phyloP scores from a whole-genome alignment of 2,797 vertebrate species.

The Arnoldichthys spilopterus region DNA sequence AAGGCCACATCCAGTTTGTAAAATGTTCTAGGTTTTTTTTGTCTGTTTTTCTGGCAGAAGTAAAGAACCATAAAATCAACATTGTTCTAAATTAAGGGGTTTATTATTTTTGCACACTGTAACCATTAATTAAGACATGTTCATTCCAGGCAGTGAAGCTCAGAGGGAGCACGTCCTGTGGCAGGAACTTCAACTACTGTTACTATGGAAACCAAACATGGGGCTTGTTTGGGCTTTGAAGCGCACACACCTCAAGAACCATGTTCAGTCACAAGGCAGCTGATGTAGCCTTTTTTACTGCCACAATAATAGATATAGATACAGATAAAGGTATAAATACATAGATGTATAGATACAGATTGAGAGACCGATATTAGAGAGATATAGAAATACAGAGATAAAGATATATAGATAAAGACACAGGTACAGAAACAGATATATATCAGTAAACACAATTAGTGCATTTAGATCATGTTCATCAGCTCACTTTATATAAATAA shows the following conservation, averaged over 20 bases:
- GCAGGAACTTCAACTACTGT: slow-evolving; percentile 60
- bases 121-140: slow-evolving; percentile 60
- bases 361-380: no score
- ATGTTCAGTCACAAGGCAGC: neutral
- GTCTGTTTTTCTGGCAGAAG: slow-evolving; percentile 33
- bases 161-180: slow-evolving; percentile 67
- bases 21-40: no score
- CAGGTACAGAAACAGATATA: no score
- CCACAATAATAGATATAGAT: no score
- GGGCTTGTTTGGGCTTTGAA: slow-evolving; percentile 71
- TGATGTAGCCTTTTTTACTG: neutral
- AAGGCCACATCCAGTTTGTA: no score
- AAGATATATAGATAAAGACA: no score
- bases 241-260: slow-evolving; percentile 15
- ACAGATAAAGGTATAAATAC: no score
- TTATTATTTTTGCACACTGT: slow-evolving; percentile 62
- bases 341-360: no score
- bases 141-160: slow-evolving; percentile 53
- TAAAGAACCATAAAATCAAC: slow-evolving; percentile 64
- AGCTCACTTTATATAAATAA: no score
- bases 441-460: no score
- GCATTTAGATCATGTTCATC: no score
- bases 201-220: slow-evolving; percentile 75
- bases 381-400: no score
- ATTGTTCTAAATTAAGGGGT: slow-evolving; percentile 36